Evolutionary conservation across 2,888 invertebrate genomes (phyloP).

Genomic region (Plagodis dolabraria): DNA sequence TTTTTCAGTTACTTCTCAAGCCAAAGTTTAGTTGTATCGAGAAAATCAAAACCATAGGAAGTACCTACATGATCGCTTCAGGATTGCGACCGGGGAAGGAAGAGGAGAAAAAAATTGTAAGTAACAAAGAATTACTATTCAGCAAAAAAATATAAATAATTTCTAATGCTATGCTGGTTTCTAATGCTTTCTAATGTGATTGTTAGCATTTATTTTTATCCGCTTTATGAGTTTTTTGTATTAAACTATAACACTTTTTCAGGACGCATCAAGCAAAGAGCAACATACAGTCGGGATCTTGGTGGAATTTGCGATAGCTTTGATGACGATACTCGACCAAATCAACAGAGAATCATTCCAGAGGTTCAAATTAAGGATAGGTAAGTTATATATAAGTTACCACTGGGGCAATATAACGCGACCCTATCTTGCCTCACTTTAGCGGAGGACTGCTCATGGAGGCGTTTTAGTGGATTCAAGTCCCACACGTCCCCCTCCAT

Average conservation of each 20-base stretch:
- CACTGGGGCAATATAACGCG: no score
- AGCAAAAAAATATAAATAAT: no score
- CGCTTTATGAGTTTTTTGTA: no score
- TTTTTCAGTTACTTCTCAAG: conserved; percentile 91
- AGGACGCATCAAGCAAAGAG: conserved; percentile 91
- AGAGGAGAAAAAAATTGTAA: conserved; percentile 87
- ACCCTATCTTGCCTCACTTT: no score
- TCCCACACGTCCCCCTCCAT: no score
- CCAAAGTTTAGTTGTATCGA: conserved; percentile 98
- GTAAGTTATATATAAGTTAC: conserved; percentile 83
- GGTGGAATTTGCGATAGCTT: conserved; percentile 97
- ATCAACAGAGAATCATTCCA: conserved; percentile 99
- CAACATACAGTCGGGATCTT: conserved; percentile 95
- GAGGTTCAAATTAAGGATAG: conserved; percentile 96
- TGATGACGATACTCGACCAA: conserved; percentile 96
- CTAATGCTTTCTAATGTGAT: background rate
- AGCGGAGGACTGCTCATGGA: background rate
- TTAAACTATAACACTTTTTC: conserved; percentile 36
- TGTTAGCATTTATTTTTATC: background rate
- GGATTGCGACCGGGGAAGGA: conserved; percentile 96
- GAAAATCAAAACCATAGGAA: conserved; percentile 99
- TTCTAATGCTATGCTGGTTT: background rate
- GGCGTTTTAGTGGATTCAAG: background rate
- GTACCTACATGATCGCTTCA: conserved; percentile 99
- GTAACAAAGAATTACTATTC: conserved; percentile 36